phyloP scores from a whole-genome alignment of 2,113 vertebrate genomes.

The Saguinus midas region DNA sequence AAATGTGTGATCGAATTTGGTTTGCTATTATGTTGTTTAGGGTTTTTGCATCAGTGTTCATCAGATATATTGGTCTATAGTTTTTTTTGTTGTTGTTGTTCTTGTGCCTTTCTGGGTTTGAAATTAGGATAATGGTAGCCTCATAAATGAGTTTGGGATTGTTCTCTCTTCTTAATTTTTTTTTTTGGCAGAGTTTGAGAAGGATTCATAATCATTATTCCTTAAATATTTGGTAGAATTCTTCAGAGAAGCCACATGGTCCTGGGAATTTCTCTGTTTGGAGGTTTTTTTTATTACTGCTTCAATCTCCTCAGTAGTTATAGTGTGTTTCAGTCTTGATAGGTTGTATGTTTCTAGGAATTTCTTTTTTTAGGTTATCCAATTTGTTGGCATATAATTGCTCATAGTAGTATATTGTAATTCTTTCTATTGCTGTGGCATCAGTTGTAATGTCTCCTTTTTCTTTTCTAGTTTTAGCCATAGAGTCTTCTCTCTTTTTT shows the following conservation, averaged over 20 bases:
- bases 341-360: not conserved
- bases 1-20: not conserved
- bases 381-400: not conserved
- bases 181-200: not conserved
- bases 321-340: not conserved
- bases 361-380: not conserved
- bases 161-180: not conserved
- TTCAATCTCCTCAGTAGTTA: not conserved
- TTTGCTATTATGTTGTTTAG: not conserved
- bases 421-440: not conserved
- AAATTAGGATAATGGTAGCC: not conserved
- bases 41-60: not conserved
- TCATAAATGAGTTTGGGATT: not conserved
- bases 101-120: not conserved
- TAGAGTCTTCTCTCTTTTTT: not conserved
- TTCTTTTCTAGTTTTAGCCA: not conserved
- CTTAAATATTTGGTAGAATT: not conserved
- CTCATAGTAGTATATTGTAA: not conserved
- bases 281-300: not conserved
- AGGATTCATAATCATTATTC: not conserved
- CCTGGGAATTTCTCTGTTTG: not conserved
- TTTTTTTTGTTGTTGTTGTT: not conserved
- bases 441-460: not conserved
- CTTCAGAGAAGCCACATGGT: not conserved
- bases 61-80: not conserved